Percentiles rank a stretch among this genome's conserved stretches.
Evolutionary conservation across 2,888 invertebrate species (phyloP).

Genomic region (Omphaloscelis lunosa): DNA sequence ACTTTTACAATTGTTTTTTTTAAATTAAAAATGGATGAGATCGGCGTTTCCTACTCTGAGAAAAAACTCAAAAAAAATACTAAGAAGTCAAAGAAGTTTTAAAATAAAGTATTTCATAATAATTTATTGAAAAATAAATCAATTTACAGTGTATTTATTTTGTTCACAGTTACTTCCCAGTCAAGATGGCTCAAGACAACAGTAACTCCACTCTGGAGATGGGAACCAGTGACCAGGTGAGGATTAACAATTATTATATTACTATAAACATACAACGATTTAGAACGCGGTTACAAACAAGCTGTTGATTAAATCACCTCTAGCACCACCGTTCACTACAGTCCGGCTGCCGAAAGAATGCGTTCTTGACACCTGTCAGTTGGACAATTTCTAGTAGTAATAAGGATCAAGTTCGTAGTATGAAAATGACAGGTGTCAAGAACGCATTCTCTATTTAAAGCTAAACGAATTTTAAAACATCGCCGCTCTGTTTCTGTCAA

Average conservation of each 20-base stretch:
- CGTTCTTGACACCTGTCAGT: too few species aligned
- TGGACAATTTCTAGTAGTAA: too few species aligned
- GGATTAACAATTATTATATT: neutral
- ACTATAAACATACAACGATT: neutral
- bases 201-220: constrained; percentile 90
- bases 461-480: too few species aligned
- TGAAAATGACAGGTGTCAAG: too few species aligned
- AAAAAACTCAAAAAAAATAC: neutral
- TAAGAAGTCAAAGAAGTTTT: neutral
- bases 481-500: too few species aligned
- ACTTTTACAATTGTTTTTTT: neutral
- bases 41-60: neutral
- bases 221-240: constrained; percentile 89
- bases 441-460: too few species aligned
- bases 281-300: neutral
- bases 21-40: neutral
- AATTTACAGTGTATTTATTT: constrained; percentile 29
- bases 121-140: neutral
- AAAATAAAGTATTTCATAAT: neutral
- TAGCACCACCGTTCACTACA: too few species aligned
- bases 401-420: too few species aligned
- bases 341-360: too few species aligned
- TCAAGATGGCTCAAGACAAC: constrained; percentile 86
- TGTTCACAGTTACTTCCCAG: constrained; percentile 65
- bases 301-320: neutral